These are phyloP conservation scores for Xenopus laevis DNA, from an alignment of 2,113 vertebrate genomes.

Conservation along the genomic window DNA sequence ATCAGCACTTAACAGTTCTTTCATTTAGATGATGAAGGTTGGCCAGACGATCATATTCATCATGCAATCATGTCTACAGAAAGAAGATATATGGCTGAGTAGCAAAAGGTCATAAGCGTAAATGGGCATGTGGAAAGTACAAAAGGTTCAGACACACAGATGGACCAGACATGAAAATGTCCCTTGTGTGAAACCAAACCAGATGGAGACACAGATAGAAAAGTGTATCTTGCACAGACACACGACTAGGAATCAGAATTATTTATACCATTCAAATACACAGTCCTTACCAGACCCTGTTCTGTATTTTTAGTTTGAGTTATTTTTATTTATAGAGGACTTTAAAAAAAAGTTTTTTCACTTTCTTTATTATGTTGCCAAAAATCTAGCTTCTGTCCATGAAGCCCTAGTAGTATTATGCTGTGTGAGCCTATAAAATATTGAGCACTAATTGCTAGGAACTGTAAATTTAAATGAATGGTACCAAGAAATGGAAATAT, in stretches of 20 bases:
- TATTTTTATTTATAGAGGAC: no score
- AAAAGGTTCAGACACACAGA: constrained; percentile 35
- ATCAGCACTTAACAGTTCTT: constrained; percentile 3
- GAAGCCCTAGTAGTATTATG: no score
- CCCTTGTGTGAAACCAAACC: constrained; percentile 26
- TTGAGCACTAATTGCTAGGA: no score
- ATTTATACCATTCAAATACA: no score
- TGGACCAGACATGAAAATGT: constrained; percentile 32
- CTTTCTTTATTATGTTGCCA: no score
- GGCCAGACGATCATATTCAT: constrained; percentile 16
- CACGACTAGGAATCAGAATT: constrained; percentile 14
- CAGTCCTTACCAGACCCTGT: no score
- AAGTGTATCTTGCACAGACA: constrained; percentile 29
- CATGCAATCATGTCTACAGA: constrained; percentile 22
- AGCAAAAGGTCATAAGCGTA: constrained; percentile 32
- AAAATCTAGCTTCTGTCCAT: no score
- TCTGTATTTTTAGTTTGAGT: no score
- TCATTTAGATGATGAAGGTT: constrained; percentile 19
- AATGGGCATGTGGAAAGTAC: constrained; percentile 33
- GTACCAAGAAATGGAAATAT: no score
- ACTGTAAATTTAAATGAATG: no score
- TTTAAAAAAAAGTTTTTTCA: no score
- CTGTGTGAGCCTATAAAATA: no score
- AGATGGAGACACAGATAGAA: constrained; percentile 35
- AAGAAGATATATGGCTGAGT: constrained; percentile 32